Evolutionary conservation across 2,888 invertebrate species (phyloP).

Genomic region (Malthinus flaveolus): DNA sequence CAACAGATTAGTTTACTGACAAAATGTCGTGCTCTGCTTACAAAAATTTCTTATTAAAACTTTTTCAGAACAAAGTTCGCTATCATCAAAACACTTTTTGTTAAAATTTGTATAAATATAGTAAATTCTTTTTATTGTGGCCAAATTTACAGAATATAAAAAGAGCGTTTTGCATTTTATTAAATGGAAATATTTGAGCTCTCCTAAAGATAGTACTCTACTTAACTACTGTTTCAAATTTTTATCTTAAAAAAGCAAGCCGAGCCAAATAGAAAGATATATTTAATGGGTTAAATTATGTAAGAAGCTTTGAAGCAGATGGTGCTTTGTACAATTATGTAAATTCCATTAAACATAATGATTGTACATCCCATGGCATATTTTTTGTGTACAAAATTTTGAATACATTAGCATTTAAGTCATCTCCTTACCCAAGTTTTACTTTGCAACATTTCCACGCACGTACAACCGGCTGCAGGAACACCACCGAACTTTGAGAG

Average conservation of each 20-base stretch:
- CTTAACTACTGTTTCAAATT: conserved; percentile 4
- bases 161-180: no score
- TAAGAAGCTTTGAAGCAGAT: conserved; percentile 20
- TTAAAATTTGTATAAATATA: no score
- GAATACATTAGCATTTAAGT: conserved; percentile 19
- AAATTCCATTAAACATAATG: conserved; percentile 24
- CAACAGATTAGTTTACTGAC: no score
- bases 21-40: no score
- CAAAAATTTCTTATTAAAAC: no score
- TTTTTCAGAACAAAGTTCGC: no score
- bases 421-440: conserved; percentile 11
- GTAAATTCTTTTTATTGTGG: no score
- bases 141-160: no score
- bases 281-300: conserved; percentile 22
- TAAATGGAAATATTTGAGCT: no score
- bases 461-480: conserved; percentile 23
- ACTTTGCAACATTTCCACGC: conserved; percentile 26
- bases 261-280: conserved; percentile 14
- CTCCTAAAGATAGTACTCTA: no score
- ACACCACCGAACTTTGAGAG: conserved; percentile 28
- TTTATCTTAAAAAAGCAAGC: conserved; percentile 10
- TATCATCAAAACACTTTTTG: no score
- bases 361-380: conserved; percentile 17
- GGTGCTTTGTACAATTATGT: conserved; percentile 26
- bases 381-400: conserved; percentile 20